These are phyloP conservation scores for Cephus pulcher DNA, from an alignment of 2,888 invertebrate genomes.

Conservation along the genomic window DNA sequence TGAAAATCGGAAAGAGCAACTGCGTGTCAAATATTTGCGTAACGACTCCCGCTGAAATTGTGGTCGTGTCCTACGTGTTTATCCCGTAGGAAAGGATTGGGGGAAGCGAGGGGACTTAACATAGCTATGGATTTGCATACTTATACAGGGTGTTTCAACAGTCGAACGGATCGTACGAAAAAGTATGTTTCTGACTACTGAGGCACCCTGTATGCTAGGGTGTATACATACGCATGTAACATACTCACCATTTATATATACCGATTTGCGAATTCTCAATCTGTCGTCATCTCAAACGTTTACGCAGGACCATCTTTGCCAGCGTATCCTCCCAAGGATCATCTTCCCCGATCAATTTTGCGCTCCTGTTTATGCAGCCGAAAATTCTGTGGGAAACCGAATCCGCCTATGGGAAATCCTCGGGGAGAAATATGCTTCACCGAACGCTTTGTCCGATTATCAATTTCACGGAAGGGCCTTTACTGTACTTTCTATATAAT, in stretches of 20 bases:
- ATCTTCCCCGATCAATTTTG: not conserved
- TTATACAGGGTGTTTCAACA: too few species aligned
- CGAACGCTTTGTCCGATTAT: conserved; percentile 12
- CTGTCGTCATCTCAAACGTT: not conserved
- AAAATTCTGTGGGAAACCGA: not conserved
- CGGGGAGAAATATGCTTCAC: not conserved
- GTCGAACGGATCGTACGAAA: too few species aligned
- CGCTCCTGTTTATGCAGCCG: not conserved
- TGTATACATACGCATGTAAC: not conserved
- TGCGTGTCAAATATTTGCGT: not conserved
- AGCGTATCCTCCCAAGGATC: not conserved
- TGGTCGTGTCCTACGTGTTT: not conserved
- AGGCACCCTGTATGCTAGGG: too few species aligned
- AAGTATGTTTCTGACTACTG: too few species aligned
- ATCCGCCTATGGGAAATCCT: not conserved
- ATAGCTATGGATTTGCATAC: not conserved
- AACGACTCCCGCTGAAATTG: not conserved
- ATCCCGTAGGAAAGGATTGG: not conserved
- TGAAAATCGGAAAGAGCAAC: not conserved
- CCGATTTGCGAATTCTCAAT: not conserved
- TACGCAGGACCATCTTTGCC: not conserved
- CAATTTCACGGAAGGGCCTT: conserved; percentile 4
- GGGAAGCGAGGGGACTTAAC: not conserved
- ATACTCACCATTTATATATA: not conserved
- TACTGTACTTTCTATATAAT: not conserved